These are phyloP conservation scores for Crocidura indochinensis DNA, from an alignment of 2,797 vertebrate species.

Conservation along the genomic window DNA sequence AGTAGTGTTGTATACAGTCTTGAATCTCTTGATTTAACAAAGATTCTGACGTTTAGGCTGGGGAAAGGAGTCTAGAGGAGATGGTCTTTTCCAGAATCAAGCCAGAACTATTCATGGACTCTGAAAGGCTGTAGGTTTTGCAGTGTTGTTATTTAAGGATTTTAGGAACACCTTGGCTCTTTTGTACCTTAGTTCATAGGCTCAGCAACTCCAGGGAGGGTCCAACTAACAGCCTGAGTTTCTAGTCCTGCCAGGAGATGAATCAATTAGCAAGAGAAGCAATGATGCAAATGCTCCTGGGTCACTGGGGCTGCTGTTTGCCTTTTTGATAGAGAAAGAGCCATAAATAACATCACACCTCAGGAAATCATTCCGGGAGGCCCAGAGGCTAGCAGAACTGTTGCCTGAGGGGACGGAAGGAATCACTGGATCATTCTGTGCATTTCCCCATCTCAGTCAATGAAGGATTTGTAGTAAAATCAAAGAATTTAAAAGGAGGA, in stretches of 20 bases:
- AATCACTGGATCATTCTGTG: slow-evolving; percentile 80
- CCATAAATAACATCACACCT: slow-evolving; percentile 86
- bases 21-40: slow-evolving; percentile 75
- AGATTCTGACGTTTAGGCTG: slow-evolving; percentile 78
- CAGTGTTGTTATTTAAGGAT: slow-evolving; percentile 79
- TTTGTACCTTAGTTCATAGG: slow-evolving; percentile 57
- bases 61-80: slow-evolving; percentile 71
- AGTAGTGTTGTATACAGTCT: slow-evolving; percentile 71
- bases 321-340: slow-evolving; percentile 86
- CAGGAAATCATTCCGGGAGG: slow-evolving; percentile 83
- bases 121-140: slow-evolving; percentile 51
- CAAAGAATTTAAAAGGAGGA: slow-evolving; percentile 88
- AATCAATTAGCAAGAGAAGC: slow-evolving; percentile 84
- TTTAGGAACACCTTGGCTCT: slow-evolving; percentile 83
- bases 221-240: slow-evolving; percentile 69
- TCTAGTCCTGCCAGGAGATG: slow-evolving; percentile 76
- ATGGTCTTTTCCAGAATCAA: slow-evolving; percentile 51
- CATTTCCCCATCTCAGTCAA: slow-evolving; percentile 75
- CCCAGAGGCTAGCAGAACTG: slow-evolving; percentile 60
- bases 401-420: slow-evolving; percentile 74
- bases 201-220: slow-evolving; percentile 57
- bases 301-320: slow-evolving; percentile 83
- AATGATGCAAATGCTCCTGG: slow-evolving; percentile 78
- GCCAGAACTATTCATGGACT: slow-evolving; percentile 74
- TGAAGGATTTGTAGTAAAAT: slow-evolving; percentile 87